Evolutionary conservation across 2,113 vertebrate species (phyloP).

Genomic region (Toxotes jaculatrix): DNA sequence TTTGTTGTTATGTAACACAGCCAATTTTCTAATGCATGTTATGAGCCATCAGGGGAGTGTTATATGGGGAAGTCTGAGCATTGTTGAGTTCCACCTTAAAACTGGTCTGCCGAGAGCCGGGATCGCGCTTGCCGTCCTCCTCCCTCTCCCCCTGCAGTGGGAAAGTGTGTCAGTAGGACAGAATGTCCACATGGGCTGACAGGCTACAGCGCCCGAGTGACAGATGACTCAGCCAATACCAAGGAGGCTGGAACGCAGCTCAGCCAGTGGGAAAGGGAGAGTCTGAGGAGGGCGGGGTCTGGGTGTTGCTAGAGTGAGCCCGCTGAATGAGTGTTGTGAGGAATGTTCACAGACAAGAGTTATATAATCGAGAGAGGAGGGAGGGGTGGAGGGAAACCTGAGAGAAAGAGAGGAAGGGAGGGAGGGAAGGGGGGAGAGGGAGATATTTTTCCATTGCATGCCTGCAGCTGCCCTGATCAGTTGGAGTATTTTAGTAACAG

Average conservation of each 20-base stretch:
- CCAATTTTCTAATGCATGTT: constrained; percentile 30
- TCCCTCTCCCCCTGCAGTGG: constrained; percentile 74
- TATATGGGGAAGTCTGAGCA: constrained; percentile 28
- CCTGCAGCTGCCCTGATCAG: constrained; percentile 80
- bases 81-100: constrained; percentile 82
- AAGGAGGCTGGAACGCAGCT: neutral
- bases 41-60: constrained; percentile 38
- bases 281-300: constrained; percentile 55
- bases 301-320: constrained; percentile 80
- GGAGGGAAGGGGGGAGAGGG: constrained; percentile 50
- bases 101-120: constrained; percentile 52
- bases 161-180: constrained; percentile 90
- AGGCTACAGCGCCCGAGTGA: constrained; percentile 70
- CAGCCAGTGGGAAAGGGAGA: constrained; percentile 70
- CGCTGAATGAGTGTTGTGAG: constrained; percentile 81
- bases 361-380: constrained; percentile 83
- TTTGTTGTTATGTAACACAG: constrained; percentile 54
- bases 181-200: constrained; percentile 81
- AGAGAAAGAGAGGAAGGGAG: constrained; percentile 60
- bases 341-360: constrained; percentile 85
- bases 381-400: constrained; percentile 72
- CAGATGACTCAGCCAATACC: constrained; percentile 64
- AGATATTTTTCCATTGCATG: constrained; percentile 83
- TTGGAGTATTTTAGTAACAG: constrained; percentile 80
- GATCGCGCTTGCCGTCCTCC: constrained; percentile 57